Conservation (phyloP, 1,140 invertebrate genomes). For the Hirudo medicinalis region DNA sequence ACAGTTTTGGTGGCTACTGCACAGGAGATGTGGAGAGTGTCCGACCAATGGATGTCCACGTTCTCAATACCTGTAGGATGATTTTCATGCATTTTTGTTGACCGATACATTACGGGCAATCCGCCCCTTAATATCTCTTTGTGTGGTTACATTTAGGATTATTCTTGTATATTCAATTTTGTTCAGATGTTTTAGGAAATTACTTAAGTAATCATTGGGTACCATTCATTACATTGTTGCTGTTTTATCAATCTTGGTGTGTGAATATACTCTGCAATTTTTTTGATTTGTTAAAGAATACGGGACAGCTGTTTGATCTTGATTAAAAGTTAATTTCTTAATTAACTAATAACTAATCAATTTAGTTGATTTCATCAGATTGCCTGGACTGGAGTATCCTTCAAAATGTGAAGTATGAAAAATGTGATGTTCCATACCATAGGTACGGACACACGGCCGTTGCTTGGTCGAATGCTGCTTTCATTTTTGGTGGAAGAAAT, state of each 20-base stretch:
- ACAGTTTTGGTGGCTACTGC: conserved; percentile 76
- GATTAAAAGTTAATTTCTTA: too few species aligned
- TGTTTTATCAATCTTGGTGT: too few species aligned
- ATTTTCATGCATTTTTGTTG: conserved; percentile 1
- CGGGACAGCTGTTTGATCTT: too few species aligned
- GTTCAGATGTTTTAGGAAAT: not conserved
- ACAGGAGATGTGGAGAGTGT: conserved; percentile 58
- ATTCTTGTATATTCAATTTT: not conserved
- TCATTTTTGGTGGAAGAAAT: conserved; percentile 79
- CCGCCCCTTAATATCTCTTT: not conserved
- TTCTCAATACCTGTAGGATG: conserved; percentile 58
- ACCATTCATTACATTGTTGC: too few species aligned
- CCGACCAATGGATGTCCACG: conserved; percentile 69
- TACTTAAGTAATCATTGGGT: too few species aligned
- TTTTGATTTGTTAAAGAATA: too few species aligned
- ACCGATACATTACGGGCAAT: not conserved
- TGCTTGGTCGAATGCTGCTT: conserved; percentile 58
- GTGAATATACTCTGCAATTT: too few species aligned
- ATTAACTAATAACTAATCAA: conserved; percentile 17
- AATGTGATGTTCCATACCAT: conserved; percentile 36
- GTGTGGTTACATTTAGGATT: not conserved
- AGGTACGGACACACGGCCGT: conserved; percentile 78
- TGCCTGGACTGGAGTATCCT: too few species aligned
- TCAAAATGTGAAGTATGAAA: too few species aligned
- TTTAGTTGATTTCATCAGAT: not conserved